These are phyloP conservation scores for Sylvilagus floridanus DNA, from an alignment of 2,797 vertebrate species.

Conservation along the genomic window DNA sequence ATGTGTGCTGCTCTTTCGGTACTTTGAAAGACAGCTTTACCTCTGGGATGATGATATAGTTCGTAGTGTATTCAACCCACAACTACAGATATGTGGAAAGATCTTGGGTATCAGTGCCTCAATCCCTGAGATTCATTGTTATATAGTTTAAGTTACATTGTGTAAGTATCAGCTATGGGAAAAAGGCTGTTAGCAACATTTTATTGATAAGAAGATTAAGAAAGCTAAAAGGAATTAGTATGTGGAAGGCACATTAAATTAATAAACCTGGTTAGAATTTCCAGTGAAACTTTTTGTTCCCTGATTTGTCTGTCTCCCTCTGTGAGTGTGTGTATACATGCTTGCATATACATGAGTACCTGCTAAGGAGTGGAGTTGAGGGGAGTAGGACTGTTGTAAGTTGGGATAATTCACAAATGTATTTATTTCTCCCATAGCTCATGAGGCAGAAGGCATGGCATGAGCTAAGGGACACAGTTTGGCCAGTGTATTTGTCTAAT, in stretches of 20 bases:
- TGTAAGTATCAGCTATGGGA: background rate
- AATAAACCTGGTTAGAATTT: background rate
- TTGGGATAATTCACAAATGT: background rate
- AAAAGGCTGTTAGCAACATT: background rate
- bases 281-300: background rate
- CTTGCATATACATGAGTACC: background rate
- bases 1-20: background rate
- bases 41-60: background rate
- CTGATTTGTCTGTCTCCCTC: background rate
- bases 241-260: background rate
- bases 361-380: background rate
- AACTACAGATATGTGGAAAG: background rate
- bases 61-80: background rate
- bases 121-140: background rate
- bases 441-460: background rate
- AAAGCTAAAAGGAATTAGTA: background rate
- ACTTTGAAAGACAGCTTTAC: background rate
- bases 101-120: background rate
- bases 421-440: background rate
- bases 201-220: background rate
- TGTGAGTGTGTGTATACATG: rapidly evolving
- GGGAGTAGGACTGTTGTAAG: background rate
- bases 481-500: no score
- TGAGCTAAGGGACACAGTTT: background rate
- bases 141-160: background rate